Evolutionary conservation across 2,113 vertebrate genomes (phyloP).

Genomic region (Rallus limicola): DNA sequence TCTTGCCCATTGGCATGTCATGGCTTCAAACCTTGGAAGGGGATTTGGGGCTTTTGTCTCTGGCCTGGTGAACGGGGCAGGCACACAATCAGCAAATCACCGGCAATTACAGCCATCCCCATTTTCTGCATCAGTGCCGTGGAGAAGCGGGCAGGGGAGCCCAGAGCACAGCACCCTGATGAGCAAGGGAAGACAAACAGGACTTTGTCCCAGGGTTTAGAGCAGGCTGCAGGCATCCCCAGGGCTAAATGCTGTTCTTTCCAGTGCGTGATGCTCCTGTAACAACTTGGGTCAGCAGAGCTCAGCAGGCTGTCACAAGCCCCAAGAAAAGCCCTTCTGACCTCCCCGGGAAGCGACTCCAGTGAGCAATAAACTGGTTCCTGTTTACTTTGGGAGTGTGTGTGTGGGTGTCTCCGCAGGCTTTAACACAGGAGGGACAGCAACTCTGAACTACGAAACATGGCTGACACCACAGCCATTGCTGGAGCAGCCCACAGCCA

Average conservation of each 20-base stretch:
- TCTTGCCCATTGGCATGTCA: neutral
- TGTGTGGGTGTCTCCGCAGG: rapidly evolving
- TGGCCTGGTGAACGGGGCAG: constrained; percentile 59
- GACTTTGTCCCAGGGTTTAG: constrained; percentile 49
- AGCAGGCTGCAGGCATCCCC: constrained; percentile 73
- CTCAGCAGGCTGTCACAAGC: constrained; percentile 43
- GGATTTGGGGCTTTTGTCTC: constrained; percentile 38
- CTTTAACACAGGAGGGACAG: neutral
- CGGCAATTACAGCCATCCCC: constrained; percentile 50
- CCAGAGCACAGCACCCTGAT: neutral
- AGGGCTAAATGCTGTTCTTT: constrained; percentile 33
- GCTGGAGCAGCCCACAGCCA: rapidly evolving
- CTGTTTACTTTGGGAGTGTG: neutral
- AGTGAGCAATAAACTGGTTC: neutral
- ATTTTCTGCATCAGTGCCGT: constrained; percentile 74
- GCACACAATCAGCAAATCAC: constrained; percentile 52
- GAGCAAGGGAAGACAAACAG: constrained; percentile 59
- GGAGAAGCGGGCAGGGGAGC: constrained; percentile 64
- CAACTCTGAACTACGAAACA: neutral
- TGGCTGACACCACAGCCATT: neutral
- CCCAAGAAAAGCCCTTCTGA: constrained; percentile 4
- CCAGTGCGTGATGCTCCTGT: neutral
- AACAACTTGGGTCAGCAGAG: constrained; percentile 50
- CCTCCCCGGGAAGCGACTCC: neutral
- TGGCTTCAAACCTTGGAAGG: neutral